Conservation (phyloP, 2,113 vertebrate species). For the Proteles cristata region DNA sequence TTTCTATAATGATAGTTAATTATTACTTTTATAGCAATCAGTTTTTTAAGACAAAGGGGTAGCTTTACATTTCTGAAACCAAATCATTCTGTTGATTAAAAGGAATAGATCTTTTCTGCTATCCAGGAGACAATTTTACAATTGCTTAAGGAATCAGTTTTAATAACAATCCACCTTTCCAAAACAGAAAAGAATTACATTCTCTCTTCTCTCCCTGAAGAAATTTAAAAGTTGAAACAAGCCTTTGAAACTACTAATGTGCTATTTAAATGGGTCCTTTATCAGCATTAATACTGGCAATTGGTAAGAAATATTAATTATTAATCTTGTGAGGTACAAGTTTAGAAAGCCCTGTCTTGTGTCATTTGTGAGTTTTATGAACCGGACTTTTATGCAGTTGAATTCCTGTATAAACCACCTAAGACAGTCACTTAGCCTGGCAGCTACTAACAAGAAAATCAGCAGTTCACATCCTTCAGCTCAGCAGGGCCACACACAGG, state of each 20-base stretch:
- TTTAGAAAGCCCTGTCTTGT: background rate
- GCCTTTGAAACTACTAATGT: background rate
- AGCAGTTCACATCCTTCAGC: background rate
- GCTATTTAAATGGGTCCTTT: background rate
- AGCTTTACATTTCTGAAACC: background rate
- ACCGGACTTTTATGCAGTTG: background rate
- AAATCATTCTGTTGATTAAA: conserved; percentile 15
- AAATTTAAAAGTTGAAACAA: conserved; percentile 2
- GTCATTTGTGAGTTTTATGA: background rate
- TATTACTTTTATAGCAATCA: conserved; percentile 16
- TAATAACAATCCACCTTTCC: background rate
- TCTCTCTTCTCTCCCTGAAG: background rate
- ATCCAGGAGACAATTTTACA: conserved; percentile 2
- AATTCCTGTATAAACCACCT: background rate
- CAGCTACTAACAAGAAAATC: conserved; percentile 1
- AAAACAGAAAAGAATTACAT: background rate
- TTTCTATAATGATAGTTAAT: background rate
- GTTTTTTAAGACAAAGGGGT: background rate
- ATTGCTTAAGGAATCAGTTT: conserved; percentile 10
- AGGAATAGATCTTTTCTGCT: conserved; percentile 8
- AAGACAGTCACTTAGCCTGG: background rate
- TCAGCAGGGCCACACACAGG: background rate
- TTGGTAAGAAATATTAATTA: background rate
- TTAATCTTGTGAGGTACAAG: background rate
- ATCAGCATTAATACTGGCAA: background rate